Conservation (phyloP, 2,888 invertebrate genomes). For the Caenorhabditis japonica region DNA sequence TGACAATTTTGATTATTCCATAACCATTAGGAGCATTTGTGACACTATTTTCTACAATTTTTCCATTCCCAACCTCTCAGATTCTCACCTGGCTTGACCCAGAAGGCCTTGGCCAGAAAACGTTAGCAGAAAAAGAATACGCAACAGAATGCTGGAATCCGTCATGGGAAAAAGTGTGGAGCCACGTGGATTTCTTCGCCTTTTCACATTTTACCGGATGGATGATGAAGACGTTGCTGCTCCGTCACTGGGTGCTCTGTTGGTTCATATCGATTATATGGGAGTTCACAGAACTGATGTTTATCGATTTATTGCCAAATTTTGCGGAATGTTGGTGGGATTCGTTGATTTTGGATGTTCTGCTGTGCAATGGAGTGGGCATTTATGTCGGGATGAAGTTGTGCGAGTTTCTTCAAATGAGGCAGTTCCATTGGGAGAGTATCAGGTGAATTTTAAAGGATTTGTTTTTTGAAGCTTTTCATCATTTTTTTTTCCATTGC, state of each 20-base stretch:
- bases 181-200: conserved; percentile 94
- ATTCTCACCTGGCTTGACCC: conserved; percentile 97
- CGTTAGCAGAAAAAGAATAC: conserved; percentile 81
- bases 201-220: conserved; percentile 96
- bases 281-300: conserved; percentile 90
- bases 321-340: conserved; percentile 94
- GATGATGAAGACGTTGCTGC: conserved; percentile 90
- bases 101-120: conserved; percentile 79
- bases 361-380: conserved; percentile 95
- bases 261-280: conserved; percentile 99
- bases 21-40: too few species aligned
- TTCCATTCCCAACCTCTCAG: too few species aligned
- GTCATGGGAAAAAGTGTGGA: conserved; percentile 88
- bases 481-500: conserved; percentile 49
- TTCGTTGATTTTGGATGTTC: conserved; percentile 91
- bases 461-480: neutral
- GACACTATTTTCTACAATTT: too few species aligned
- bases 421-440: conserved; percentile 99
- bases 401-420: conserved; percentile 94
- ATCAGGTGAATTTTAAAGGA: conserved; percentile 83
- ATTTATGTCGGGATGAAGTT: conserved; percentile 95
- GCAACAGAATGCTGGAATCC: conserved; percentile 97
- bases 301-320: conserved; percentile 75
- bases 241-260: conserved; percentile 92
- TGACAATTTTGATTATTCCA: too few species aligned